A percentile compares a stretch with the other conserved stretches of the same genome.
Evolutionary conservation across 2,888 invertebrate species (phyloP).

Genomic region (Sphaerophoria taeniata): DNA sequence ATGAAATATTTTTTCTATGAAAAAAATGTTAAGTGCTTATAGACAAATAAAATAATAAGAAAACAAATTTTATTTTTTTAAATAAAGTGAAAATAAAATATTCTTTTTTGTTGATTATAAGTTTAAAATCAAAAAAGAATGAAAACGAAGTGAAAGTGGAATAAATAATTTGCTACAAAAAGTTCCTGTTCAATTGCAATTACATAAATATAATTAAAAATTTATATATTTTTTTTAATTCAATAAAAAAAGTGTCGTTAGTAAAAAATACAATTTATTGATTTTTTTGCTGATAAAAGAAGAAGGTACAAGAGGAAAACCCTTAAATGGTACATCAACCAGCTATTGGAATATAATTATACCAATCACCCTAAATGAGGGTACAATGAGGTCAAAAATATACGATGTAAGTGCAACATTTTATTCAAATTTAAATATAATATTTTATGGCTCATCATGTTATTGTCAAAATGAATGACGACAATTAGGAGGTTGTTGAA

Average conservation of each 20-base stretch:
- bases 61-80: neutral
- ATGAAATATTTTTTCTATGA: constrained; percentile 10
- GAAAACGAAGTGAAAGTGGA: constrained; percentile 61
- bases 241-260: constrained; percentile 53
- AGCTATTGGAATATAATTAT: constrained; percentile 82
- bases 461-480: neutral
- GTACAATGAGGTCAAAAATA: constrained; percentile 83
- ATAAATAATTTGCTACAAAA: constrained; percentile 48
- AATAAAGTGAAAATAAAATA: neutral
- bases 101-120: constrained; percentile 26
- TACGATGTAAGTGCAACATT: constrained; percentile 81
- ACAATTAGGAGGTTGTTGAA: constrained; percentile 20
- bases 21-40: constrained; percentile 24
- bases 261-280: constrained; percentile 36
- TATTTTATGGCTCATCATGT: neutral
- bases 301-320: neutral
- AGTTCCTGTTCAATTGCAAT: constrained; percentile 60
- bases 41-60: constrained; percentile 15
- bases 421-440: neutral
- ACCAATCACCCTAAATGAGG: constrained; percentile 82
- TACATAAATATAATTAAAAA: neutral
- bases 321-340: constrained; percentile 76
- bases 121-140: constrained; percentile 60
- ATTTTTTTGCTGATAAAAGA: constrained; percentile 71
- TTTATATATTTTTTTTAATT: constrained; percentile 17